Conservation (phyloP, 2,797 vertebrate species). For the Brachyrhaphis roseni region DNA sequence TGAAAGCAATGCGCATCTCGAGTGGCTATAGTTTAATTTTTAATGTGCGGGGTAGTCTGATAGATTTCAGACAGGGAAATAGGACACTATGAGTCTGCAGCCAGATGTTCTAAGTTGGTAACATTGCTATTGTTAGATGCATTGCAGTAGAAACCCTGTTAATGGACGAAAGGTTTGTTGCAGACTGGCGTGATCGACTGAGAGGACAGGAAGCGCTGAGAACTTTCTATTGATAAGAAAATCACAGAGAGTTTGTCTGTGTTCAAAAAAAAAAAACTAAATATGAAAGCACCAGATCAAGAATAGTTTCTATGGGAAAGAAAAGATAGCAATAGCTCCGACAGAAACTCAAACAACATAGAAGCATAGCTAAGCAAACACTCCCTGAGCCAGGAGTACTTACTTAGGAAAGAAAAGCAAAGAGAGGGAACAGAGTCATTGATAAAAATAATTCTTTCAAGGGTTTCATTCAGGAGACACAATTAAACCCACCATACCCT, state of each 20-base stretch:
- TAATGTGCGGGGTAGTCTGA: slow-evolving; percentile 9
- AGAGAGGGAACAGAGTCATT: not conserved
- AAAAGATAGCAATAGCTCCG: not conserved
- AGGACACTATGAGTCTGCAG: not conserved
- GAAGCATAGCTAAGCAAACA: not conserved
- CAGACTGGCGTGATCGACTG: not conserved
- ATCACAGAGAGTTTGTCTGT: not conserved
- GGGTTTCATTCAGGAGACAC: not conserved
- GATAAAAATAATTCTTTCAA: not conserved
- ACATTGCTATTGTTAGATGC: not conserved
- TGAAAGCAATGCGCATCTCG: slow-evolving; percentile 1
- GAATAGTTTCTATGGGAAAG: not conserved
- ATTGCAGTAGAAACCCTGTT: too few relatives aligned
- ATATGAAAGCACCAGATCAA: not conserved
- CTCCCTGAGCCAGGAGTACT: not conserved
- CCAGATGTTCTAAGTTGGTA: not conserved
- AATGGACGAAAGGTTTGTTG: not conserved
- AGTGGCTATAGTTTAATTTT: slow-evolving; percentile 5
- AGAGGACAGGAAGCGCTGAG: not conserved
- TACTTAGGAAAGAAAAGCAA: not conserved
- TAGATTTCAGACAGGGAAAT: not conserved
- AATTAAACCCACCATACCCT: not conserved
- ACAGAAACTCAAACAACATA: not conserved
- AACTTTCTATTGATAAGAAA: not conserved
- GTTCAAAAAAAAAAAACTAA: not conserved